A percentile compares a stretch with the other conserved stretches of the same genome.
Evolutionary conservation across 1,140 invertebrate genomes (phyloP).

Genomic region (Lordiphosa stackelbergi): DNA sequence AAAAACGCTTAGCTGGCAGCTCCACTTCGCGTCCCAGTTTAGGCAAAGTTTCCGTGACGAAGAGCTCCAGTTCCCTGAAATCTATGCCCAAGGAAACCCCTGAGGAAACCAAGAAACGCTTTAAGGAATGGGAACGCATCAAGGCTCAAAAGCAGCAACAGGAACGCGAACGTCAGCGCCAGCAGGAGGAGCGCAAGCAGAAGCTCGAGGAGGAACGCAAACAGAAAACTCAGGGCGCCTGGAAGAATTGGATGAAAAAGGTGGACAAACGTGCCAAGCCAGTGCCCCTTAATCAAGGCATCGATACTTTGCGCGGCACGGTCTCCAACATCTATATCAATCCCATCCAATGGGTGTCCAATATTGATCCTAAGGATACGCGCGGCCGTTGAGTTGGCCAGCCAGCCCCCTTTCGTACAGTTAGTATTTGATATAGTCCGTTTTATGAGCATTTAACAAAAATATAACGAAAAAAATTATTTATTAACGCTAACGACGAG

Average conservation of each 20-base stretch:
- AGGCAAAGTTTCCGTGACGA: background rate
- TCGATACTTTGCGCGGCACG: conserved; percentile 54
- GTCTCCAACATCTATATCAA: conserved; percentile 59
- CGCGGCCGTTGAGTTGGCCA: conserved; percentile 32
- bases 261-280: conserved; percentile 51
- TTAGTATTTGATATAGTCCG: background rate
- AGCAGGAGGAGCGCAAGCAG: conserved; percentile 14
- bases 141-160: conserved; percentile 35
- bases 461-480: background rate
- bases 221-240: conserved; percentile 36
- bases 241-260: conserved; percentile 58
- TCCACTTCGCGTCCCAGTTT: conserved; percentile 1
- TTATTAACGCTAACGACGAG: too few relatives aligned
- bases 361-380: conserved; percentile 37
- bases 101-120: conserved; percentile 21
- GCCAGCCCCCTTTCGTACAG: background rate
- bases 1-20: conserved; percentile 4
- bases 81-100: conserved; percentile 11
- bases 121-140: conserved; percentile 40
- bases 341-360: conserved; percentile 58
- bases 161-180: conserved; percentile 29
- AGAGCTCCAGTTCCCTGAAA: background rate
- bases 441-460: conserved; percentile 1
- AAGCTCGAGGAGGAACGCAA: conserved; percentile 37
- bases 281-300: conserved; percentile 63